These are phyloP conservation scores for Tetragonula clypearis DNA, from an alignment of 1,140 invertebrate species.

Conservation along the genomic window DNA sequence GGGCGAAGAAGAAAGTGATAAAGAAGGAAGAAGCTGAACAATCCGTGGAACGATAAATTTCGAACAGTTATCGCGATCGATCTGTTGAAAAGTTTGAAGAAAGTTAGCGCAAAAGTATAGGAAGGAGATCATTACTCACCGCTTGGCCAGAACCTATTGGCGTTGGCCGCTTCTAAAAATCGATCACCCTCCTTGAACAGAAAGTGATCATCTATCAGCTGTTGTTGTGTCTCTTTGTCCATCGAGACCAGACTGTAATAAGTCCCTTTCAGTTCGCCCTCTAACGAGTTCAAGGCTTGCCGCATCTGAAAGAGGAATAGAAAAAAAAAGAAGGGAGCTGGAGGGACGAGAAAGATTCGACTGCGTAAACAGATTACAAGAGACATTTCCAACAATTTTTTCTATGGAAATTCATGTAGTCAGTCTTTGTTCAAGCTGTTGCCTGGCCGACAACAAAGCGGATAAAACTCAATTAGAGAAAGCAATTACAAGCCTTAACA, in stretches of 20 bases:
- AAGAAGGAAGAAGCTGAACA: no score
- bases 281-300: constrained; percentile 78
- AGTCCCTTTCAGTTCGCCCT: constrained; percentile 85
- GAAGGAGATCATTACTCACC: constrained; percentile 78
- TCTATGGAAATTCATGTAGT: neutral
- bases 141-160: constrained; percentile 89
- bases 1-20: no score
- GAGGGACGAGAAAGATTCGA: neutral
- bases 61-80: constrained; percentile 19
- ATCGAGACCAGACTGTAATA: constrained; percentile 88
- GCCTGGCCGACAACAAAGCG: neutral
- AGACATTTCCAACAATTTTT: neutral
- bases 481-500: constrained; percentile 16
- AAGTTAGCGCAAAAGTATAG: neutral
- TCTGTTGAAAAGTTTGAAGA: constrained; percentile 2
- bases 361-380: constrained; percentile 2
- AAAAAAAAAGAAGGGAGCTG: no score
- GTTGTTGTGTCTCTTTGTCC: constrained; percentile 86
- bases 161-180: constrained; percentile 87
- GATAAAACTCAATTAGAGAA: constrained; percentile 33
- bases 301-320: constrained; percentile 58
- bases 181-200: constrained; percentile 90
- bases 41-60: constrained; percentile 27
- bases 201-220: constrained; percentile 90
- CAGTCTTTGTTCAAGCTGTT: no score